Conservation (phyloP, 2,113 vertebrate species). For the Brachypodius melanocephalos region DNA sequence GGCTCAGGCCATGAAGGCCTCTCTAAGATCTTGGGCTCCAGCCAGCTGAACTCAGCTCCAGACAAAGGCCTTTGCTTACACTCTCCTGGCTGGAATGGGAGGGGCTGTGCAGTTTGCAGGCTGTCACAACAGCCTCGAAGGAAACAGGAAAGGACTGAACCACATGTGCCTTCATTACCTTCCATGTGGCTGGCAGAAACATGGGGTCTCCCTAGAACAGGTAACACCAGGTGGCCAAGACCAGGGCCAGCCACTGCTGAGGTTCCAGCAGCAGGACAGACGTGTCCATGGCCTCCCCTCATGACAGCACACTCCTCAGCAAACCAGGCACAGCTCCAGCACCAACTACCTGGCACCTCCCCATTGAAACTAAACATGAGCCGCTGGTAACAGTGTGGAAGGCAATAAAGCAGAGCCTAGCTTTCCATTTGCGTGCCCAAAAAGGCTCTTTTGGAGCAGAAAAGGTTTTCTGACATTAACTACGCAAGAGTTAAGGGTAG, state of each 20-base stretch:
- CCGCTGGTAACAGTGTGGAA: background rate
- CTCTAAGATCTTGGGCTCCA: background rate
- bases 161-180: background rate
- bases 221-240: background rate
- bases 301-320: background rate
- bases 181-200: background rate
- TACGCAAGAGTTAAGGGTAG: background rate
- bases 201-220: rapidly evolving
- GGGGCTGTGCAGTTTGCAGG: background rate
- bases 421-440: background rate
- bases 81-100: background rate
- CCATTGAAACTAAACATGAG: background rate
- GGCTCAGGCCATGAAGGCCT: background rate
- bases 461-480: background rate
- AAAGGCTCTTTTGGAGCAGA: background rate
- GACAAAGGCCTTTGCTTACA: background rate
- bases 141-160: background rate
- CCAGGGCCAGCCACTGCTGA: background rate
- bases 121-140: background rate
- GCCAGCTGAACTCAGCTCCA: background rate
- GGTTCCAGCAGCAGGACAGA: background rate
- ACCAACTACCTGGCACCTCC: background rate
- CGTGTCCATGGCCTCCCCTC: background rate
- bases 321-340: background rate
- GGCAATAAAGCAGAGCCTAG: background rate